Base-by-base conservation (phyloP, 2,113 vertebrate genomes). In the Oryzias celebensis region DNA sequence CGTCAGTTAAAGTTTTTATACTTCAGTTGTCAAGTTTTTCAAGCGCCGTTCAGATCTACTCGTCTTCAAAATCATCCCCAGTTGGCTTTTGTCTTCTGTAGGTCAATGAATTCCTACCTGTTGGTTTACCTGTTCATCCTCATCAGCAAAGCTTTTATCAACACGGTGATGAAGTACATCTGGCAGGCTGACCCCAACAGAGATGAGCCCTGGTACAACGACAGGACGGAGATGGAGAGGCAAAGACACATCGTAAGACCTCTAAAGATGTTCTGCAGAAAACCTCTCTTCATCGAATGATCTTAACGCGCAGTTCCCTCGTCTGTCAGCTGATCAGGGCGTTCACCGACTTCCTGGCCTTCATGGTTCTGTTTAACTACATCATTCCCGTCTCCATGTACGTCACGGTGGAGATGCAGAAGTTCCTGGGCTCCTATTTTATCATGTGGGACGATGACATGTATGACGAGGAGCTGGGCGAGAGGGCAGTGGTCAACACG, bases 361-460 rank as follows among this genome's bases (percentile, higher is more conserved):
- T 96, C 86, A 99, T 99, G 97, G 97, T 99, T 52, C 94, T 99
- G 43, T 99, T 98, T 88, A 99, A 99, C 92, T 99, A 99, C 92
- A 99, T 99, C 91, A 99, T 99, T 65, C 97, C 97, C 0, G 97
- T 99, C 42, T 99, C 97, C 64, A 98, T 99, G 96, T 99, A 99
- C 4, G 97, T 99, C 71, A 99, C 97, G 0, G 97, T 99, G 79
- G 97, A 99, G 92, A 98, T 99, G 97, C 97, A 99, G 91, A 99
- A 99, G 89, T 99, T 99, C 78, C 89, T 99, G 22, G 97, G 97
- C 70, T 99, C 97, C 18, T 98, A 98, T 67, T 99, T 99, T 83
- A 93, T 99, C 77, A 92, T 94, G 12, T 99, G 97, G 97, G 97
- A 99, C n/a, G 92, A 97, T 8, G 97, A 98, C 63, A 98, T 99